Conservation (phyloP, 2,797 vertebrate species). For the Periparus ater region DNA sequence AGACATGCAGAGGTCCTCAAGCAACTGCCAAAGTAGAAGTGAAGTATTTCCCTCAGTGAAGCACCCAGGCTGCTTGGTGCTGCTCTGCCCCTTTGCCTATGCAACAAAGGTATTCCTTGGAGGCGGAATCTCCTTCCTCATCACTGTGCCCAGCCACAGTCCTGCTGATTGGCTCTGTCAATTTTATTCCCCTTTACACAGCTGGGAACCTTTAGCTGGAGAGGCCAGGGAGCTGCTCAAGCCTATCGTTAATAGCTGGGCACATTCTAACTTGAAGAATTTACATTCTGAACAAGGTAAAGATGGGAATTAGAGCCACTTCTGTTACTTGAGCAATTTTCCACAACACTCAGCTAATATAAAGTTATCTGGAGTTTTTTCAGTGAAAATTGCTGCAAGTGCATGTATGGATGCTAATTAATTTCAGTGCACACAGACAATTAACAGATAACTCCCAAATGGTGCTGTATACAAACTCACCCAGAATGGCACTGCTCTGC, state of each 20-base stretch:
- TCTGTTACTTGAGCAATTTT: not conserved
- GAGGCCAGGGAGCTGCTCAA: not conserved
- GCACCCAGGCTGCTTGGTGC: not conserved
- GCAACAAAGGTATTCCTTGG: not conserved
- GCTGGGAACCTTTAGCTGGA: not conserved
- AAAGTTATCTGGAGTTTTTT: not conserved
- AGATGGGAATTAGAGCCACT: not conserved
- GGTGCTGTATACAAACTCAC: not conserved
- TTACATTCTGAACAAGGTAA: not conserved
- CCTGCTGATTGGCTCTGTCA: not conserved
- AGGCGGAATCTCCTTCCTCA: not conserved
- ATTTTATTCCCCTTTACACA: not conserved
- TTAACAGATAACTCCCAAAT: not conserved
- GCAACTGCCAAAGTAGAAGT: not conserved
- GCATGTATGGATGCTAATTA: not conserved
- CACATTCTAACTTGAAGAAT: not conserved
- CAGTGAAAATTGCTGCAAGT: not conserved
- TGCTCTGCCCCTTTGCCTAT: not conserved
- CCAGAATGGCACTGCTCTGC: not conserved
- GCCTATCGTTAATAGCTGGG: not conserved
- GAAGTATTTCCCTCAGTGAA: not conserved
- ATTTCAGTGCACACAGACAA: not conserved
- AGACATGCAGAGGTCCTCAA: not conserved
- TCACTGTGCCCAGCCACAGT: not conserved
- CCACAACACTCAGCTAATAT: not conserved